A percentile compares a stretch with the other conserved stretches of the same genome.
phyloP scores from a whole-genome alignment of 2,113 vertebrate genomes.

The Rhombomys opimus region DNA sequence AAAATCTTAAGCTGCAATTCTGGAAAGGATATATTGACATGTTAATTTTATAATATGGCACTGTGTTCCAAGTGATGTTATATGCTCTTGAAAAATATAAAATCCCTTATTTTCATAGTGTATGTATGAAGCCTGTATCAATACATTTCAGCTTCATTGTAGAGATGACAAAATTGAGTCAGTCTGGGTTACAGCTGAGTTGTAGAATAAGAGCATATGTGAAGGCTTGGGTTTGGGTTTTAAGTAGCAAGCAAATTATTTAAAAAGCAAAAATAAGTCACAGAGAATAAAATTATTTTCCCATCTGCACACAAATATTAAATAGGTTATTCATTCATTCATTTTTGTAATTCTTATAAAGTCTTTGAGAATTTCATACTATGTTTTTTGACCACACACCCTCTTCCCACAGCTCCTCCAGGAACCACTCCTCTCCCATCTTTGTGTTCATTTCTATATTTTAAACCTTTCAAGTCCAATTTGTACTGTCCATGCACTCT shows the following conservation, averaged over 20 bases:
- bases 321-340: neutral
- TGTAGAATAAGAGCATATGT: neutral
- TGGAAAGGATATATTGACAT: neutral
- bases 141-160: slow-evolving; percentile 36
- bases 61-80: neutral
- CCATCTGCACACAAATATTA: neutral
- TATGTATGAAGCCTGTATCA: neutral
- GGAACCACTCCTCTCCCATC: neutral
- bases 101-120: slow-evolving; percentile 44
- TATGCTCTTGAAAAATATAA: neutral
- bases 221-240: neutral
- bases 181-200: neutral
- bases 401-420: neutral
- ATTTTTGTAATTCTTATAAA: neutral
- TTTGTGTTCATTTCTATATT: neutral
- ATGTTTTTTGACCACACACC: neutral
- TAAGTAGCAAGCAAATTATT: neutral
- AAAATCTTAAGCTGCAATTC: neutral
- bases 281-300: slow-evolving; percentile 16
- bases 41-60: slow-evolving; percentile 17
- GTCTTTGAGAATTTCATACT: neutral
- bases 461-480: neutral
- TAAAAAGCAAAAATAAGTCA: slow-evolving; percentile 2
- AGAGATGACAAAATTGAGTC: slow-evolving; percentile 4
- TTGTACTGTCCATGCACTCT: neutral